These are phyloP conservation scores for Apostichopus californicus DNA, from an alignment of 35 echinoderm and acorn worm genomes.

Conservation along the genomic window DNA sequence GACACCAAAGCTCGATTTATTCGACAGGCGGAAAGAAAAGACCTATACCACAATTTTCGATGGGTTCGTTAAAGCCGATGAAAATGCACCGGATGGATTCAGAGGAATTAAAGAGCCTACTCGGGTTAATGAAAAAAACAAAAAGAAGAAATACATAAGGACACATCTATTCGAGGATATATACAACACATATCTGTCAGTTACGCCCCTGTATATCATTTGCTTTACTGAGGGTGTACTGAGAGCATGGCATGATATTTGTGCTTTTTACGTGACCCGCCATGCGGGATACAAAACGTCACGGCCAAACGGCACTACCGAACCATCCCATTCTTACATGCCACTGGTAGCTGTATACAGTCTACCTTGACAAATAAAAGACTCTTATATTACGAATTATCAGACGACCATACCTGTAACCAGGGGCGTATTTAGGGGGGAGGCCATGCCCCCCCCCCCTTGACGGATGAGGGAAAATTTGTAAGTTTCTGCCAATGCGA, in stretches of 20 bases:
- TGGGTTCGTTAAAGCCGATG: constrained; percentile 10
- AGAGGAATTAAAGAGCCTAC: constrained; percentile 24
- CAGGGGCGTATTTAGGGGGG: too few relatives aligned
- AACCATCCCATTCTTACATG: constrained; percentile 20
- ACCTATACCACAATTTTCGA: background rate
- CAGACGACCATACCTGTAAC: constrained; percentile 20
- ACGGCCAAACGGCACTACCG: too few relatives aligned
- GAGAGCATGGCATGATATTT: constrained; percentile 38
- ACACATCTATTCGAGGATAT: background rate
- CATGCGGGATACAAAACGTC: too few relatives aligned
- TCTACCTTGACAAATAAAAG: background rate
- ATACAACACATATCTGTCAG: background rate
- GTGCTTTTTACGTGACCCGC: background rate
- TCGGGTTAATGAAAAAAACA: background rate
- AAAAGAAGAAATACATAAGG: background rate
- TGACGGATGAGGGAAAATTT: too few relatives aligned
- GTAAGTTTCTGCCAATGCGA: too few relatives aligned
- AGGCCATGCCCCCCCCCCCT: too few relatives aligned
- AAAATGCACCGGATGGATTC: constrained; percentile 16
- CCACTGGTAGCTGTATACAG: constrained; percentile 38
- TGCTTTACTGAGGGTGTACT: constrained; percentile 36
- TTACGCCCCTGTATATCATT: background rate
- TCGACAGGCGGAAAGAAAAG: background rate
- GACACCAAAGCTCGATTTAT: constrained; percentile 13
- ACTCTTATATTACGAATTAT: background rate